These are phyloP conservation scores for Tachuris rubrigastra DNA, from an alignment of 2,113 vertebrate genomes.

Conservation along the genomic window DNA sequence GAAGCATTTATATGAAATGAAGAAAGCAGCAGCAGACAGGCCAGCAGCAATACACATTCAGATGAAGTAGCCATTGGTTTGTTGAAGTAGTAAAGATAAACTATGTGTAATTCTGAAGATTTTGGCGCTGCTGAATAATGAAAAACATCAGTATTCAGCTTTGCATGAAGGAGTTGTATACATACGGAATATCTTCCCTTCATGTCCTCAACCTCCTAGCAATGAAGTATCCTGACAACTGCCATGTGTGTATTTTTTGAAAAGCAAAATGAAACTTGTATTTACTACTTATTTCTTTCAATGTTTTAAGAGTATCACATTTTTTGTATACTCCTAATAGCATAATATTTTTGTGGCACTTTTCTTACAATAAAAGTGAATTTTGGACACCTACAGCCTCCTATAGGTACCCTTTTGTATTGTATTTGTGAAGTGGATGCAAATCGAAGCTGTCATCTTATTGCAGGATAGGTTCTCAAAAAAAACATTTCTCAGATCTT, in stretches of 20 bases:
- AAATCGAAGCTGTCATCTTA: neutral
- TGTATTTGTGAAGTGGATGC: neutral
- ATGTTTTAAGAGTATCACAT: neutral
- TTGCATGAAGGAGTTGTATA: neutral
- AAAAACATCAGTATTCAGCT: neutral
- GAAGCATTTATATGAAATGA: neutral
- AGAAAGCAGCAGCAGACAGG: neutral
- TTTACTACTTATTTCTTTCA: neutral
- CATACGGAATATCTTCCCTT: neutral
- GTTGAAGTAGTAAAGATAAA: neutral
- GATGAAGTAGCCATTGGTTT: neutral
- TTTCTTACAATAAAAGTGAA: neutral
- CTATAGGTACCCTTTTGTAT: neutral
- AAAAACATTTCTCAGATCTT: neutral
- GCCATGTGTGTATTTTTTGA: neutral
- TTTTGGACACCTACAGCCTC: neutral
- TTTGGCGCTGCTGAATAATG: neutral
- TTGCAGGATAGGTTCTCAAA: neutral
- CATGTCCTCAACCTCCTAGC: neutral
- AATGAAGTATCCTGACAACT: neutral
- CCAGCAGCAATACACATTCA: neutral
- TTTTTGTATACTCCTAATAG: neutral
- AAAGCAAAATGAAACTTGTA: neutral
- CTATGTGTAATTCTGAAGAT: neutral
- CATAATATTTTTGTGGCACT: neutral